Conservation (phyloP, 2,888 invertebrate species). For the Callyntrura sp. region DNA sequence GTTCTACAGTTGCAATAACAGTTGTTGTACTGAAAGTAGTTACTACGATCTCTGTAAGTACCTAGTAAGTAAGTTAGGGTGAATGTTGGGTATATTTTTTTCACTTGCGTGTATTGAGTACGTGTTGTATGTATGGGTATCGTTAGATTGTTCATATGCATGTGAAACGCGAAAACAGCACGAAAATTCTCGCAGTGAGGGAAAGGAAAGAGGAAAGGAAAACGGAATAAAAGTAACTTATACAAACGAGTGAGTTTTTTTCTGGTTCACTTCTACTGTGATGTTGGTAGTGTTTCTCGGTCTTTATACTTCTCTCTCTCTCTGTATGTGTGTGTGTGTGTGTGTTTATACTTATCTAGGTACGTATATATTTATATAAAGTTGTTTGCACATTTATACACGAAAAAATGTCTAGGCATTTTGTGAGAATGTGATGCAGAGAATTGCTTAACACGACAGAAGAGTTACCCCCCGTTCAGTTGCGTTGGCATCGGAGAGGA, state of each 20-base stretch:
- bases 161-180: slow-evolving; percentile 41
- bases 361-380: not conserved
- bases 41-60: slow-evolving; percentile 4
- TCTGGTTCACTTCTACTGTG: slow-evolving; percentile 37
- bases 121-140: not conserved
- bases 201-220: slow-evolving; percentile 33
- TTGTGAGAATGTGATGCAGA: slow-evolving; percentile 39
- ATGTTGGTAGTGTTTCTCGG: not conserved
- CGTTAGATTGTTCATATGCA: slow-evolving; percentile 23
- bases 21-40: slow-evolving; percentile 8
- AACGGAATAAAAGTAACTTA: slow-evolving; percentile 62
- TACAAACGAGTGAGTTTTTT: slow-evolving; percentile 40
- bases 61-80: not conserved
- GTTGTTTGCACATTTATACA: not conserved
- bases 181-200: slow-evolving; percentile 16
- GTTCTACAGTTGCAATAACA: not conserved
- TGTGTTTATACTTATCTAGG: not conserved
- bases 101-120: not conserved
- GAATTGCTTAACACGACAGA: slow-evolving; percentile 75
- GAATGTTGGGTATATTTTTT: not conserved
- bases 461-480: slow-evolving; percentile 71
- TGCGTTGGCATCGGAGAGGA: slow-evolving; percentile 77
- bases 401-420: slow-evolving; percentile 23
- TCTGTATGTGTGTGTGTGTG: not conserved
- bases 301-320: too few species aligned